Evolutionary conservation across 2,888 invertebrate species (phyloP), one percentile per base, ranked within the genome.

Genomic region (Napeogenes sylphis): DNA sequence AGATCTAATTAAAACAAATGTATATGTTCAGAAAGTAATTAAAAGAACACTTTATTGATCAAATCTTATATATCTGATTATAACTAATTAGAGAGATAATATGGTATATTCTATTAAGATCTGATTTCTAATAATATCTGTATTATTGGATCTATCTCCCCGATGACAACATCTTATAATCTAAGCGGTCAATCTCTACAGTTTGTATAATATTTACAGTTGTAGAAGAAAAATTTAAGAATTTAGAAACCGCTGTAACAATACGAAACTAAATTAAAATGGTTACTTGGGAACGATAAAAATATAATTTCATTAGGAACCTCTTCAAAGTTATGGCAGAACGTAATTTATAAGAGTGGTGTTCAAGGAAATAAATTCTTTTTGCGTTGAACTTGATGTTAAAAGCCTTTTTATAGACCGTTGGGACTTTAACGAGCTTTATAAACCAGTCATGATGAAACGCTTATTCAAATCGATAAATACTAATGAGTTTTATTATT

Each of bases 231-330:
- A 58, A 62, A 46, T 58, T 45, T 53, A 33, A n/a, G 35, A 13
- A 46, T 51, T 51, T 51, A 51, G 21, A 38, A 38, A 58, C 51
- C n/a, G 12, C 21, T 45, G 35, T 35, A 45, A 38, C 32, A 59
- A 59, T 55, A 58, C 51, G 38, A 51, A 63, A 45, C 42, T 59
- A 64, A 59, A 65, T 67, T 65, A 60, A 65, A 67, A 64, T 56
- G 61, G 55, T 63, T 63, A 54, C 57, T 33, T 46, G 62, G 63
- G 57, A 66, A 58, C 63, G 63, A 65, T 68, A 63, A 66, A 67
- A 68, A 65, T 61, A 68, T 68, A 67, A 68, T 67, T 68, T 67
- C 62, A 67, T 65, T 67, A 68, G 51, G 61, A 58, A 58, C 54
- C 66, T 65, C 68, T 67, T 64, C 59, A 55, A 59, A 67, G 63